Evolutionary conservation across 2,113 vertebrate species (phyloP), one percentile per base, ranked within the genome.

Genomic region (Microcebus ravelobensis): DNA sequence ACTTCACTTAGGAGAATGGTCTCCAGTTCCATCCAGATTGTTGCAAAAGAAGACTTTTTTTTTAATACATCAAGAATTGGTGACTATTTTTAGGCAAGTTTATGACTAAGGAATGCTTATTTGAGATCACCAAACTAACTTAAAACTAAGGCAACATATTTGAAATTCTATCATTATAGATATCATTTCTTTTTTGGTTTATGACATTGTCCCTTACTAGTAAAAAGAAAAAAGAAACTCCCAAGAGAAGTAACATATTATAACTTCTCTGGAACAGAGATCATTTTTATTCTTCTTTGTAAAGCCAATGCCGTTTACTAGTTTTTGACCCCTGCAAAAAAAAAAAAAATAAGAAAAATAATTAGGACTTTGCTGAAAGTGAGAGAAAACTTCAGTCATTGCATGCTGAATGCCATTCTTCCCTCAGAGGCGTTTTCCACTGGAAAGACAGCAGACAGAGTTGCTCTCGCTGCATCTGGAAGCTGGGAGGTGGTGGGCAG

Each of bases 401-500:
- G 17, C 3, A 45, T 57, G 31, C 23, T 48, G 68, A 48, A 50
- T 39, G 20, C 15, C 6, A 14, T 6, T 67, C 55, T 65, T 55
- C 57, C 13, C 31, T 27, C 48, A 42, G 59, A 39, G 11, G 10
- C 8, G 5, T 61, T 84, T 85, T 42, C 61, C 27, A 6, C 1
- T 8, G 4, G 31, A 65, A 9, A 57, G 9, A 48, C 9, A 45
- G 9, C 9, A 42, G 4, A 8, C 14, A 39, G 1, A n/a, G 23
- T 7, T 59, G 23, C 2, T 76, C 10, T 76, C 13, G 1, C 20
- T 12, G 39, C 15, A 6, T 42, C n/a, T 8, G n/a, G 1, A 9
- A 27, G 61, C 17, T 8, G 3, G 42, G 12, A 59, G 15, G 9
- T 50, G 48, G 21, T 0, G 15, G 13, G 3, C 1, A 12, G 13